Base-by-base conservation (phyloP, 1,140 invertebrate genomes). In the Thaumetopoea pityocampa region DNA sequence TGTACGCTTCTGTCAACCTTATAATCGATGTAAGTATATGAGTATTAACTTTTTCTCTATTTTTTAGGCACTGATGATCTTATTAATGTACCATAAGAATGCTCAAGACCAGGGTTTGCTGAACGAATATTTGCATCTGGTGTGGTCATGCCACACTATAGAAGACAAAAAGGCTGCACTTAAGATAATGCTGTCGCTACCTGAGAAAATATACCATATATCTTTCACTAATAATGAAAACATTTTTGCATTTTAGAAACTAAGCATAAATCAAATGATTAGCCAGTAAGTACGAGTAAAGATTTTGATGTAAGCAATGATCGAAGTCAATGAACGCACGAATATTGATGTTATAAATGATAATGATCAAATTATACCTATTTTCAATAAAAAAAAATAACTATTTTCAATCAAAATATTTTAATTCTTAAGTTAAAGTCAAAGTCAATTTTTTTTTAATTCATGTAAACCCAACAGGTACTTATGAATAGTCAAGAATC, bases 11-110 rank as follows among this genome's bases (percentile, higher is more conserved):
- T n/a, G n/a, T n/a, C n/a, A n/a, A n/a, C n/a, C 22, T 7, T 24
- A 24, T 7, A 5, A 24, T 24, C 9, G n/a, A 6, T 2, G 4
- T 24, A 8, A 5, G 2, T 24, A 24, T 24, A 24, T 6, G 2
- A 14, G n/a, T 9, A 10, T n/a, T n/a, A 14, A 20, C 27, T n/a
- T 10, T 32, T 20, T 22, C 5, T 23, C 41, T 22, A 44, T 6
- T 16, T 77, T 82, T 7, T 65, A 82, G 78, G 71, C 67, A n/a
- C 22, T 76, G 3, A 55, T 65, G 29, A 68, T 82, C 14, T 41
- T 82, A 0, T 38, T 83, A 7, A 77, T 78, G 71, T 53, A 78
- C 38, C 76, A 83, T 44, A 76, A 73, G 2, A 60, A 38, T 29
- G 64, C 79, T 0, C 67, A 70, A 48, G 44, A 61, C 0, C 51